phyloP scores from a whole-genome alignment of 2,113 vertebrate genomes.

The Bombycilla garrulus region DNA sequence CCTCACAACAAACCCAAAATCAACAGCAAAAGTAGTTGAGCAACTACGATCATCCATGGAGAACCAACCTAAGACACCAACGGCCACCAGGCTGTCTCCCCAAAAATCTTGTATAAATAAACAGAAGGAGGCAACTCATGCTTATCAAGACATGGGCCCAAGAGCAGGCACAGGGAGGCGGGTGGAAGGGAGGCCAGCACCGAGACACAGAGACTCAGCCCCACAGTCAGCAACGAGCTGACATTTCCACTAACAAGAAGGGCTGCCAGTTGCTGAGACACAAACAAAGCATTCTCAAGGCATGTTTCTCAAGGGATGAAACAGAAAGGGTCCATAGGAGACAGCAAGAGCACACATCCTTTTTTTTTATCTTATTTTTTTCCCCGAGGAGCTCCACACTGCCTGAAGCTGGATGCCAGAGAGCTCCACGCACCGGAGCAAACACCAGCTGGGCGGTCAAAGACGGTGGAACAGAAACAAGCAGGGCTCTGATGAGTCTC shows the following conservation, averaged over 20 bases:
- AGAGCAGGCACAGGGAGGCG: not conserved
- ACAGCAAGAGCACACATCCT: not conserved
- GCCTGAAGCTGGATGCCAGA: not conserved
- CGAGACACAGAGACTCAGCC: constrained; percentile 8
- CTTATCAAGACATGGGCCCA: not conserved
- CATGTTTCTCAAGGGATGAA: constrained; percentile 13
- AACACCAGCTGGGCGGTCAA: not conserved
- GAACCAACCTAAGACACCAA: not conserved
- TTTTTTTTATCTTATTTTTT: not conserved
- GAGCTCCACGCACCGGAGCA: accelerated
- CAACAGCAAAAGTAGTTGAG: constrained; percentile 19
- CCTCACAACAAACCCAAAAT: constrained; percentile 32
- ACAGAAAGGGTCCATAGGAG: not conserved
- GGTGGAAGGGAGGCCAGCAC: constrained; percentile 27
- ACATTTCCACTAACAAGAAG: constrained; percentile 62
- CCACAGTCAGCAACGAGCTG: constrained; percentile 47
- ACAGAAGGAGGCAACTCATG: not conserved
- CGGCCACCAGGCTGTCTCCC: not conserved
- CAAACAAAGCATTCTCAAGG: constrained; percentile 49
- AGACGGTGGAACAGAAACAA: not conserved
- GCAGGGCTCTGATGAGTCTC: not conserved
- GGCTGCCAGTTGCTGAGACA: constrained; percentile 50
- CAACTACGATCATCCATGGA: not conserved
- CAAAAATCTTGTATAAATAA: not conserved
- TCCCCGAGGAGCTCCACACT: not conserved